These are phyloP conservation scores for Carcharodon carcharias DNA, from an alignment of 2,797 vertebrate genomes.

Conservation along the genomic window DNA sequence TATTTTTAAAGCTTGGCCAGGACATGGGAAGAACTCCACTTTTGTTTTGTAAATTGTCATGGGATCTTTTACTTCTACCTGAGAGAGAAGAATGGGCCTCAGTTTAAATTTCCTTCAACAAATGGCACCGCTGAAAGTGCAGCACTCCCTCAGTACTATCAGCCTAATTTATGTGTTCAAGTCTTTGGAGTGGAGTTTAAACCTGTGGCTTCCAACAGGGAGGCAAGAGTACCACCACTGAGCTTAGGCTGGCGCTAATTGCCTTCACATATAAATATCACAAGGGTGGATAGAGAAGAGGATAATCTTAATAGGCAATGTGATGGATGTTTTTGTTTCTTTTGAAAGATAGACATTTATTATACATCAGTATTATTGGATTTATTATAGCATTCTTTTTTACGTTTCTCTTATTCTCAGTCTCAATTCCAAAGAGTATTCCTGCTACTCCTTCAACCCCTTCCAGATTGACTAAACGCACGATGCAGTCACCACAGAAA, in stretches of 20 bases:
- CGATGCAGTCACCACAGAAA: conserved; percentile 76
- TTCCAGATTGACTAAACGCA: conserved; percentile 70
- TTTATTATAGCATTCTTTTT: neutral
- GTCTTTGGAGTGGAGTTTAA: neutral
- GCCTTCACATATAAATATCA: neutral
- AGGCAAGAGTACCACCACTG: neutral
- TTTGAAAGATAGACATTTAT: neutral
- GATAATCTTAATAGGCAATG: neutral
- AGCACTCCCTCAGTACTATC: neutral
- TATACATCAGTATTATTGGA: neutral
- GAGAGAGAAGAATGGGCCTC: neutral
- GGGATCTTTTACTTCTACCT: neutral
- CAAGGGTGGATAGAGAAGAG: too few relatives aligned
- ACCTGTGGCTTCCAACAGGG: too few relatives aligned
- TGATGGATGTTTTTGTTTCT: neutral
- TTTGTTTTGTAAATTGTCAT: neutral
- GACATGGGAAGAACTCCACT: neutral
- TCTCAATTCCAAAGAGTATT: conserved; percentile 67
- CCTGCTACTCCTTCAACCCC: conserved; percentile 63
- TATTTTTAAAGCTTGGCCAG: neutral
- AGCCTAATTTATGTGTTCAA: neutral
- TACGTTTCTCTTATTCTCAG: conserved; percentile 52
- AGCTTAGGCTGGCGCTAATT: neutral
- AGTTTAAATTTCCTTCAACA: neutral
- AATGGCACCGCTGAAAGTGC: neutral